Conservation (phyloP, 2,797 vertebrate species). For the Taenioides sp. region DNA sequence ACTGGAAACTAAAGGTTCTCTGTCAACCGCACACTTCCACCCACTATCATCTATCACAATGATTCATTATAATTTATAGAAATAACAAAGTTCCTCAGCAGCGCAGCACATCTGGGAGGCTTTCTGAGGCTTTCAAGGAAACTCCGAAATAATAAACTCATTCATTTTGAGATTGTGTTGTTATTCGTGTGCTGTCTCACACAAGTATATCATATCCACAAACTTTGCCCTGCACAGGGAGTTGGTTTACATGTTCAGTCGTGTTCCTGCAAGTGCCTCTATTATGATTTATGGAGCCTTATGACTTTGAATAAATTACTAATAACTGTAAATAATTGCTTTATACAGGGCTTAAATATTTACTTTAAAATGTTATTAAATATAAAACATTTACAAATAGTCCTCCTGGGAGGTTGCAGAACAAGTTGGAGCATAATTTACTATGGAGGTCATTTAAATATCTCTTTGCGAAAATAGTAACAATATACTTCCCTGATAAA, state of each 20-base stretch:
- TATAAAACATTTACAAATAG: neutral
- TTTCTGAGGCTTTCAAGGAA: slow-evolving; percentile 23
- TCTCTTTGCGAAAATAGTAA: no score
- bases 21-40: slow-evolving; percentile 35
- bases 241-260: slow-evolving; percentile 2
- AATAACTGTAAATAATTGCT: neutral
- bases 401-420: neutral
- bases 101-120: slow-evolving; percentile 39
- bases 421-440: neutral
- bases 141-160: slow-evolving; percentile 31
- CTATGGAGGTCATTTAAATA: no score
- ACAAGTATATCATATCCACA: slow-evolving; percentile 10
- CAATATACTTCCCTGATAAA: no score
- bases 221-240: slow-evolving; percentile 15
- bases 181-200: slow-evolving; percentile 25
- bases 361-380: neutral
- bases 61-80: slow-evolving; percentile 38
- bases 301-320: slow-evolving; percentile 1
- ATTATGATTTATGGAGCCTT: neutral
- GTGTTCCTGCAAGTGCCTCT: slow-evolving; percentile 1
- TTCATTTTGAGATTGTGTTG: slow-evolving; percentile 11
- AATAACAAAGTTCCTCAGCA: slow-evolving; percentile 24
- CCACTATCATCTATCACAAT: slow-evolving; percentile 43
- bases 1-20: slow-evolving; percentile 34
- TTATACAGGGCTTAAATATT: neutral